Percentiles rank a stretch among this genome's conserved stretches.
These are phyloP conservation scores for Helleia helle DNA, from an alignment of 2,888 invertebrate genomes.

Conservation along the genomic window DNA sequence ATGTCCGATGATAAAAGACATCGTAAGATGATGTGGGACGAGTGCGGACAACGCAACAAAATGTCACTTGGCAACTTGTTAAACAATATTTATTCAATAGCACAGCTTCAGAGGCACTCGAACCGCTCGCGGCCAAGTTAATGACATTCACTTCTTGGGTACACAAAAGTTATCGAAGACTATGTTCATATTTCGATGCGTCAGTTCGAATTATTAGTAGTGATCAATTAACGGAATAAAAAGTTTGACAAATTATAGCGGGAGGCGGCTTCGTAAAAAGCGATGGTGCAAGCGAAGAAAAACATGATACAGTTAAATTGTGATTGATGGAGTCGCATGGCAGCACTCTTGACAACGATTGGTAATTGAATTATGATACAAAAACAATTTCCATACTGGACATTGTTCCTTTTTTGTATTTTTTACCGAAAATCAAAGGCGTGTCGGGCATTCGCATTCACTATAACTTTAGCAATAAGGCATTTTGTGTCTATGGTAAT, in stretches of 20 bases:
- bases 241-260: conserved; percentile 60
- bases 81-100: conserved; percentile 68
- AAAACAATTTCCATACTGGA: conserved; percentile 32
- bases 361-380: conserved; percentile 64
- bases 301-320: conserved; percentile 67
- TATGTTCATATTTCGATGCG: conserved; percentile 46
- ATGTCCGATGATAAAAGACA: conserved; percentile 41
- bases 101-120: conserved; percentile 53
- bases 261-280: conserved; percentile 44
- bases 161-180: conserved; percentile 38
- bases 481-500: no score
- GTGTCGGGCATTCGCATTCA: no score
- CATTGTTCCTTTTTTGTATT: conserved; percentile 32
- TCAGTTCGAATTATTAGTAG: conserved; percentile 4
- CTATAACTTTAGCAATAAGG: no score
- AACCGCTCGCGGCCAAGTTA: conserved; percentile 61
- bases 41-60: conserved; percentile 42
- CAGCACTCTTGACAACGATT: conserved; percentile 44
- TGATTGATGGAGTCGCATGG: conserved; percentile 55
- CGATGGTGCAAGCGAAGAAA: conserved; percentile 37
- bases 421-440: conserved; percentile 11
- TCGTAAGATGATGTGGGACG: conserved; percentile 46
- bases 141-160: conserved; percentile 62
- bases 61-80: conserved; percentile 67
- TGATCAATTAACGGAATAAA: conserved; percentile 57